Conservation (phyloP, 2,797 vertebrate genomes). For the Microctenopoma stevenorrisi region DNA sequence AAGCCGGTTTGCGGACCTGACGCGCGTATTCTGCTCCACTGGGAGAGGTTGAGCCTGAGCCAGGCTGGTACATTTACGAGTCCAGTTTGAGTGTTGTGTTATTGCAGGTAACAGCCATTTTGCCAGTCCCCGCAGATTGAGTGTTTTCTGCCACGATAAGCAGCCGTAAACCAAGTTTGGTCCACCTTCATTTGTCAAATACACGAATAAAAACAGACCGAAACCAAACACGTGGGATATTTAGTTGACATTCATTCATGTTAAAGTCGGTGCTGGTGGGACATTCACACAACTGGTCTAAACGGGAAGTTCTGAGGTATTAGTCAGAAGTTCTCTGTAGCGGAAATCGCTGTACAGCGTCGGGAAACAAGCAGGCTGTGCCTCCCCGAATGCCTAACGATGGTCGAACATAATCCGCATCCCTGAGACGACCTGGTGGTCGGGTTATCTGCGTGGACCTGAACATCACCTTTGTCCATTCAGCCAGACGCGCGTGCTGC, state of each 20-base stretch:
- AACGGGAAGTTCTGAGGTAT: constrained; percentile 20
- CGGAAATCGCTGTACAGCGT: constrained; percentile 37
- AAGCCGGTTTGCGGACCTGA: too few species aligned
- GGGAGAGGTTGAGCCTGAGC: background rate
- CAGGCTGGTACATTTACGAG: background rate
- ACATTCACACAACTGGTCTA: accelerated
- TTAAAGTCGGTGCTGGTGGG: background rate
- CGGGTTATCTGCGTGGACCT: background rate
- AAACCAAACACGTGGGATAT: constrained; percentile 18
- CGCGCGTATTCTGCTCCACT: too few species aligned
- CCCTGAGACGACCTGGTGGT: constrained; percentile 46
- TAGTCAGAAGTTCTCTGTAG: constrained; percentile 40
- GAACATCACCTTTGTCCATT: too few species aligned
- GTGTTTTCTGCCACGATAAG: background rate
- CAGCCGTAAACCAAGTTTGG: background rate
- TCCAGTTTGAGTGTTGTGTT: background rate
- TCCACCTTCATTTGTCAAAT: background rate
- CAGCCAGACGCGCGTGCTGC: too few species aligned
- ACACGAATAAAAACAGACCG: background rate
- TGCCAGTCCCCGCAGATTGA: background rate
- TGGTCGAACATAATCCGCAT: constrained; percentile 49
- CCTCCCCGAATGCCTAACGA: constrained; percentile 36
- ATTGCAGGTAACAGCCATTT: background rate
- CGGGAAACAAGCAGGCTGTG: constrained; percentile 36
- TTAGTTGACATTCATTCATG: background rate